phyloP scores from a whole-genome alignment of 2,797 vertebrate genomes.

The Philypnodon macrostomus region DNA sequence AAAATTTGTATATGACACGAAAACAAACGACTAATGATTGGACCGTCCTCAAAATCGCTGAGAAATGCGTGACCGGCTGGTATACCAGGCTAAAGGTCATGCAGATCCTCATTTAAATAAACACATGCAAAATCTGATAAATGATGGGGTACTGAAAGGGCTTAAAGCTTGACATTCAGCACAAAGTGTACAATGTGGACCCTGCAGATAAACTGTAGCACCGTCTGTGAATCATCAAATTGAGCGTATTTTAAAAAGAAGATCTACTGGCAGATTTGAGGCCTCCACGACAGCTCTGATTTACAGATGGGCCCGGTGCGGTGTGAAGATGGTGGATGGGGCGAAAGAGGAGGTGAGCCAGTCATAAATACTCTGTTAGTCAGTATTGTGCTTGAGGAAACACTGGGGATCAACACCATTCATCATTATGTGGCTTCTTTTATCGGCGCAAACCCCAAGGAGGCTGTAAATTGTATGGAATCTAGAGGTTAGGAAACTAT shows the following conservation, averaged over 20 bases:
- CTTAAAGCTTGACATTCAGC: slow-evolving; percentile 21
- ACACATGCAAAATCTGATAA: slow-evolving; percentile 11
- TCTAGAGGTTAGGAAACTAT: not conserved
- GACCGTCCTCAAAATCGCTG: too few species aligned
- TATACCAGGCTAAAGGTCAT: too few species aligned
- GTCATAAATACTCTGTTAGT: slow-evolving; percentile 57
- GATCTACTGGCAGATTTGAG: slow-evolving; percentile 41
- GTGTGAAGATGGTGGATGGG: slow-evolving; percentile 45
- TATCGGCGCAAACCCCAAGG: slow-evolving; percentile 33
- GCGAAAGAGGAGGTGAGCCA: slow-evolving; percentile 43
- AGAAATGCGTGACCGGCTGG: too few species aligned
- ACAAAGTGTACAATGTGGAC: slow-evolving; percentile 20
- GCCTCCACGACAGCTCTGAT: slow-evolving; percentile 51
- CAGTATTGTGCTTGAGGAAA: slow-evolving; percentile 44
- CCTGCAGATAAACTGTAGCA: slow-evolving; percentile 20
- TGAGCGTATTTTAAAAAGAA: slow-evolving; percentile 34
- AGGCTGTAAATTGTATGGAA: slow-evolving; percentile 43
- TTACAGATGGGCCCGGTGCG: slow-evolving; percentile 44
- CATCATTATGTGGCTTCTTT: slow-evolving; percentile 52
- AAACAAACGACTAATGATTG: not conserved
- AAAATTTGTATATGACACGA: too few species aligned
- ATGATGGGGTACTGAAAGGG: slow-evolving; percentile 15
- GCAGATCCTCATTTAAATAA: slow-evolving; percentile 19
- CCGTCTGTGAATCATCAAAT: slow-evolving; percentile 20
- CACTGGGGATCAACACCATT: slow-evolving; percentile 36